Conservation (phyloP, 1,140 invertebrate species). For the Callitettix versicolor region DNA sequence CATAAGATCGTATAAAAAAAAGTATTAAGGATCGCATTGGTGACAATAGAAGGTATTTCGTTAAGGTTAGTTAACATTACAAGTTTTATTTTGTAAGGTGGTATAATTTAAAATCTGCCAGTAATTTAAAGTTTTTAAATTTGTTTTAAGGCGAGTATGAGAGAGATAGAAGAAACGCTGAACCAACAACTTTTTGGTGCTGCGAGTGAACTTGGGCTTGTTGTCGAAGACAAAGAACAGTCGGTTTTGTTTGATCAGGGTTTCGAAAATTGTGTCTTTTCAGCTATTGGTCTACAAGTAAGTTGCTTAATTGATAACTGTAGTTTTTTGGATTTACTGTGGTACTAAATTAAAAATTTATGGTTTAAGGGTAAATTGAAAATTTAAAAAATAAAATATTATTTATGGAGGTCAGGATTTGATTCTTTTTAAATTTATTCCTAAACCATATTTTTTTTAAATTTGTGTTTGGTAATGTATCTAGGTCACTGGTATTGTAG, state of each 20-base stretch:
- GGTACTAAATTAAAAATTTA: neutral
- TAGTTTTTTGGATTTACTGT: neutral
- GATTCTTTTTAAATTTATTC: too few relatives aligned
- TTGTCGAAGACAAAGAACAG: constrained; percentile 10
- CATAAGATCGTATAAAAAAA: too few relatives aligned
- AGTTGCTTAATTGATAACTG: neutral
- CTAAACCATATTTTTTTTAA: too few relatives aligned
- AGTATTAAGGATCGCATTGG: too few relatives aligned
- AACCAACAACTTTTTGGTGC: constrained; percentile 34
- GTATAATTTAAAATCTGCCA: too few relatives aligned
- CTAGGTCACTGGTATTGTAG: too few relatives aligned
- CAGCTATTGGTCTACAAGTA: constrained; percentile 22
- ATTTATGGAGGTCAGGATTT: too few relatives aligned
- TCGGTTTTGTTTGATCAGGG: constrained; percentile 13
- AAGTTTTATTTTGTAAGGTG: too few relatives aligned
- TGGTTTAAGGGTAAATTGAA: neutral
- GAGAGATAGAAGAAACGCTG: constrained; percentile 35
- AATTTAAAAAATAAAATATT: neutral
- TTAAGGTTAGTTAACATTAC: too few relatives aligned
- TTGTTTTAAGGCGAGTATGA: constrained; percentile 33
- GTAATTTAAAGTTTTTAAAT: too few relatives aligned
- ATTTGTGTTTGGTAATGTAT: too few relatives aligned
- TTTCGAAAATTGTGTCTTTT: constrained; percentile 22
- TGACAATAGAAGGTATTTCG: too few relatives aligned
- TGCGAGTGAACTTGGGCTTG: neutral